Conservation (phyloP, 2,113 vertebrate species). For the Spheniscus mendiculus region DNA sequence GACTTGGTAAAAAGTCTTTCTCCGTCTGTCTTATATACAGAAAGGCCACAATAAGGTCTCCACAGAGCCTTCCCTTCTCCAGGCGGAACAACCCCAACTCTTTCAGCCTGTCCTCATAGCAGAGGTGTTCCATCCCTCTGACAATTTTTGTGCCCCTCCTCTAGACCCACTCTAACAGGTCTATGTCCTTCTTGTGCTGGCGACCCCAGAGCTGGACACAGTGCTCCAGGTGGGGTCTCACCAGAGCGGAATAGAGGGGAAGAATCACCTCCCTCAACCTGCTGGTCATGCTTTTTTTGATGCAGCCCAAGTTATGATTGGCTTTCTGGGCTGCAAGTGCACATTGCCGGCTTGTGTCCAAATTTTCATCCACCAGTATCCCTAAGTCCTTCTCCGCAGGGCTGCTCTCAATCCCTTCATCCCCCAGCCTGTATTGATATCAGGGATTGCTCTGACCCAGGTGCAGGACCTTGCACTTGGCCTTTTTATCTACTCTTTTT, state of each 20-base stretch:
- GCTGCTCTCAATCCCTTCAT: not conserved
- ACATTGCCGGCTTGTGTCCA: rapidly evolving
- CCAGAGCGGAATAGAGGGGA: rapidly evolving
- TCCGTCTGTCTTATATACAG: not conserved
- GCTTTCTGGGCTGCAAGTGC: not conserved
- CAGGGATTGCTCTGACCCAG: too few species aligned
- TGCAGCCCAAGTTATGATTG: not conserved
- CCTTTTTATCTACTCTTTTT: not conserved
- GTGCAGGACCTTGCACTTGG: not conserved
- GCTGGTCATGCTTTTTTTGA: not conserved
- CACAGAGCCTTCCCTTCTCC: not conserved
- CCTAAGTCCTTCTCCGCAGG: not conserved
- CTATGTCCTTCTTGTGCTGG: not conserved
- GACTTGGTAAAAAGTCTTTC: not conserved
- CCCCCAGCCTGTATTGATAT: not conserved
- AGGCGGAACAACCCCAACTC: not conserved
- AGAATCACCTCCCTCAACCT: not conserved
- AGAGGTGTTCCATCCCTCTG: not conserved
- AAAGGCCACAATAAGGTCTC: rapidly evolving
- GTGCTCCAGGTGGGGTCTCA: not conserved
- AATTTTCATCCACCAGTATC: not conserved
- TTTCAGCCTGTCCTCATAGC: not conserved
- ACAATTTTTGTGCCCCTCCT: not conserved
- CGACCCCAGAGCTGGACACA: not conserved
- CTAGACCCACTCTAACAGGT: rapidly evolving